Evolutionary conservation across 1,140 invertebrate species (phyloP).

Genomic region (Marisa cornuarietis): DNA sequence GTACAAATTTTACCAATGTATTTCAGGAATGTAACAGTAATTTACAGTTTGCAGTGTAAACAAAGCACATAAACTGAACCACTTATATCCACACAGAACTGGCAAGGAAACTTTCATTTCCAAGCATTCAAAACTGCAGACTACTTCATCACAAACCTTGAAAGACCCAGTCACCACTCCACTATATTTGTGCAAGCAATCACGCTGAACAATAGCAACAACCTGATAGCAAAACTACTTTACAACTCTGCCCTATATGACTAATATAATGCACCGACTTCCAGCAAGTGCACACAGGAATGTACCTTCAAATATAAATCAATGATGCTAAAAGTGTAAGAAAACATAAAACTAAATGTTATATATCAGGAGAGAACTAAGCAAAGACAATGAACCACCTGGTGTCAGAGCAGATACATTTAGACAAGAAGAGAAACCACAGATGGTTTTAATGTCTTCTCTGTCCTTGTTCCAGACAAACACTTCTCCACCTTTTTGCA

Average conservation of each 20-base stretch:
- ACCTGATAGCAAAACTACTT: neutral
- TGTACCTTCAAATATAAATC: no score
- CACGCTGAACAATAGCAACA: neutral
- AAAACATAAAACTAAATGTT: neutral
- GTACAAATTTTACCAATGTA: no score
- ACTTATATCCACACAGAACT: no score
- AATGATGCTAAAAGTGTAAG: neutral
- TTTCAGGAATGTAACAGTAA: no score
- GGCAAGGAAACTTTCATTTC: no score
- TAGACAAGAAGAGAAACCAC: slow-evolving; percentile 43
- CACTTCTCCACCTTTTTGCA: slow-evolving; percentile 56
- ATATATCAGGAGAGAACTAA: neutral
- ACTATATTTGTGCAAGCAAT: neutral
- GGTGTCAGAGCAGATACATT: slow-evolving; percentile 27
- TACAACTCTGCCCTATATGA: neutral
- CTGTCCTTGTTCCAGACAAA: slow-evolving; percentile 65
- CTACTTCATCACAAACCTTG: no score
- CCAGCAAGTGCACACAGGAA: no score
- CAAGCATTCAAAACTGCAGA: no score
- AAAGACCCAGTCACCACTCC: no score
- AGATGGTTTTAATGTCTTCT: slow-evolving; percentile 57
- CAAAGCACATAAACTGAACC: no score
- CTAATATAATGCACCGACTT: no score
- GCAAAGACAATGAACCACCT: neutral
- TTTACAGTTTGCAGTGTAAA: no score